A percentile compares a stretch with the other conserved stretches of the same genome.
Evolutionary conservation across 1,140 invertebrate species (phyloP).

Genomic region (Monomorium pharaonis): DNA sequence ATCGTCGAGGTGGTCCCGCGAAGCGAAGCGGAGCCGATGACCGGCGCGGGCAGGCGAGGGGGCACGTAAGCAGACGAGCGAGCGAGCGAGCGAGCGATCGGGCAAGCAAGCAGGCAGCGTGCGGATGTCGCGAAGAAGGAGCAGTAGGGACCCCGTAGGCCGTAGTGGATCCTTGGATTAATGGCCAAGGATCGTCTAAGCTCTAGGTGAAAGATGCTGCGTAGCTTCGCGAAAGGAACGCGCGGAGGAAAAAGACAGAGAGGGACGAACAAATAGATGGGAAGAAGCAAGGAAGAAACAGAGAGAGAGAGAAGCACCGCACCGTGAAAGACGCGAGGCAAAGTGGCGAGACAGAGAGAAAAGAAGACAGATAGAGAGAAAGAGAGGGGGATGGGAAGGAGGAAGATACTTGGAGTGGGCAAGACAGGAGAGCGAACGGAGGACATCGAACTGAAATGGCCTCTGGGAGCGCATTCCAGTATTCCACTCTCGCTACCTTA

Average conservation of each 20-base stretch:
- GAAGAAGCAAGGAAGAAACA: not conserved
- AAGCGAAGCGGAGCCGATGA: slow-evolving; percentile 51
- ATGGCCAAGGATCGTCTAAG: slow-evolving; percentile 67
- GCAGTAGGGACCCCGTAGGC: slow-evolving; percentile 52
- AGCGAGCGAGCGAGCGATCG: not conserved
- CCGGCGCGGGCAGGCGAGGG: not conserved
- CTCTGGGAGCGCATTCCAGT: slow-evolving; percentile 81
- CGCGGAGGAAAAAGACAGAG: slow-evolving; percentile 34
- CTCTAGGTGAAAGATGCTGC: slow-evolving; percentile 74
- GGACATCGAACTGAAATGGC: slow-evolving; percentile 85
- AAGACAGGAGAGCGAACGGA: slow-evolving; percentile 77
- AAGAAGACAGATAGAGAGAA: slow-evolving; percentile 48
- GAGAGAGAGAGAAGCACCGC: slow-evolving; percentile 1
- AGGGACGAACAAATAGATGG: not conserved
- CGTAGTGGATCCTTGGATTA: slow-evolving; percentile 59
- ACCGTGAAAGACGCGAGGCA: not conserved
- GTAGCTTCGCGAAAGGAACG: slow-evolving; percentile 57
- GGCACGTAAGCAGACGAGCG: not conserved
- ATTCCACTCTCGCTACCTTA: slow-evolving; percentile 81
- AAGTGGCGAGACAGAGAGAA: slow-evolving; percentile 49
- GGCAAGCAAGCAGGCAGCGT: not conserved
- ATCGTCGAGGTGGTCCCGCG: slow-evolving; percentile 56
- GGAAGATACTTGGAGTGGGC: slow-evolving; percentile 67
- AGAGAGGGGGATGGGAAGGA: slow-evolving; percentile 44
- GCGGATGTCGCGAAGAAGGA: slow-evolving; percentile 27